Base-by-base conservation (phyloP, 2,113 vertebrate species). In the Odontophorus gujanensis region DNA sequence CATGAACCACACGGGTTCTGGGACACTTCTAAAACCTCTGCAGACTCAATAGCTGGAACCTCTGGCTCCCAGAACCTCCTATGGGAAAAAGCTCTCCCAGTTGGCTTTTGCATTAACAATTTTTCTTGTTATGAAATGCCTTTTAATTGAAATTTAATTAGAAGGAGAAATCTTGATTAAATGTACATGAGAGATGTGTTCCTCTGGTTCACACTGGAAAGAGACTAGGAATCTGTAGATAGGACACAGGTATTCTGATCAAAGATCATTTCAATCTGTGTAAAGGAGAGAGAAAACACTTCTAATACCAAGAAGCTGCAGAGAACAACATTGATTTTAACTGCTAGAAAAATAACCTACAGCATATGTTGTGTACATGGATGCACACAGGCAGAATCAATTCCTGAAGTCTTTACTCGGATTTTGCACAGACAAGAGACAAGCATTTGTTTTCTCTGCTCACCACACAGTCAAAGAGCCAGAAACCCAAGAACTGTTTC, bases 121-220 rank as follows among this genome's bases (percentile, higher is more conserved):
- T 62, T 26, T 62, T 38, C 36, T 63, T 28, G 61, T 40, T 40
- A 63, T 40, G 36, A 40, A 63, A 91, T 57, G 21, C 3, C 43
- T 87, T 91, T 91, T 84, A 94, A 90, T 68, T 89, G 40, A 89
- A 79, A 26, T 15, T 85, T 84, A 92, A 90, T 91, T 92, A 84
- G 28, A 79, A 87, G 38, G 34, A 75, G 61, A 3, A 78, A 65
- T 47, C 71, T 91, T 81, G 66, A 91, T 89, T 93, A 92, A 78
- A 61, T 81, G 81, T 71, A 81, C 50, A 45, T 38, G 9, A 79
- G 51, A 34, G 71, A 81, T 75, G 78, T 9, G 4, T 86, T 86
- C 73, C 55, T 71, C 61, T 45, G 36, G 80, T 74, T 36, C 50
- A 58, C 10, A 55, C 17, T 86, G 68, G 57, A 89, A 78, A 67